phyloP scores from a whole-genome alignment of 2,113 vertebrate species.

The Malurus melanocephalus region DNA sequence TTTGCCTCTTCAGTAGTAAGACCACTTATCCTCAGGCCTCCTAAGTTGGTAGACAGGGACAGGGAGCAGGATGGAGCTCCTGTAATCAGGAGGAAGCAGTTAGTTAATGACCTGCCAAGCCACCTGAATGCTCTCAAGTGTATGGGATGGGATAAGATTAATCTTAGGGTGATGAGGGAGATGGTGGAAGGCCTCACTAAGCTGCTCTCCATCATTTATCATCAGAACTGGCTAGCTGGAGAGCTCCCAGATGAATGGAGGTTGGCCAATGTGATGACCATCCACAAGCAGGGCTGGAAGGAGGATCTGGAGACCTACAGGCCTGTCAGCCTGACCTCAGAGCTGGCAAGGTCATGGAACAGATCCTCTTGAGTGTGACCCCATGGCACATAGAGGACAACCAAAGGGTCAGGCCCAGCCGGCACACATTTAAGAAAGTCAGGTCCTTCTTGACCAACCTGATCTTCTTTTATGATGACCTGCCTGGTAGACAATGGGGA shows the following conservation, averaged over 20 bases:
- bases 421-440: neutral
- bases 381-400: neutral
- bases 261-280: neutral
- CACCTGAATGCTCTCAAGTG: neutral
- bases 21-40: neutral
- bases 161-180: rapidly evolving
- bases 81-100: neutral
- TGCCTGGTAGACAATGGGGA: neutral
- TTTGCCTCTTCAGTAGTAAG: neutral
- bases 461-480: neutral
- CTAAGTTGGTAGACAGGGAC: neutral
- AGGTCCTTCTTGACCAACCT: neutral
- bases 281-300: neutral
- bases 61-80: neutral
- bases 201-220: neutral
- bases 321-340: too few species aligned
- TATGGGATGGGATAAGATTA: rapidly evolving
- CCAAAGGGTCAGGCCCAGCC: neutral
- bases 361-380: neutral
- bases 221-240: neutral
- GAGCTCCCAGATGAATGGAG: neutral
- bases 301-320: neutral
- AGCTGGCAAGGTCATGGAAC: neutral
- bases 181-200: neutral
- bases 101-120: neutral